Percentiles rank a stretch among this genome's conserved stretches.
Conservation (phyloP, 2,888 invertebrate genomes). For the Cheilosia variabilis region DNA sequence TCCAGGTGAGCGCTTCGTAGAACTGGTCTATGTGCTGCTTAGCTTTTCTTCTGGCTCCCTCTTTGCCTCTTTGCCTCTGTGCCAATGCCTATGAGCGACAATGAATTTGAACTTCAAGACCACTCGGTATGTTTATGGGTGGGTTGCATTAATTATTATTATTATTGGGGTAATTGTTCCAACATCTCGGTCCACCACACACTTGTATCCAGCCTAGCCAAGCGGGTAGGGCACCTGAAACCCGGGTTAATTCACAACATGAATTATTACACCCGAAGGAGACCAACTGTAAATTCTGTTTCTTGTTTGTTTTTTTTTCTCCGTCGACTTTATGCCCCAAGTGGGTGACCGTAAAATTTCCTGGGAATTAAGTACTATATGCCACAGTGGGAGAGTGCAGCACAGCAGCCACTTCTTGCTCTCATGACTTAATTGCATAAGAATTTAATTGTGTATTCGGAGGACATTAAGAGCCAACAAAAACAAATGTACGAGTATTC, state of each 20-base stretch:
- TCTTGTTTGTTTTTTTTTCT: neutral
- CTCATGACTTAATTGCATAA: conserved; percentile 38
- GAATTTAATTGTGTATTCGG: conserved; percentile 14
- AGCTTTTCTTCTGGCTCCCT: neutral
- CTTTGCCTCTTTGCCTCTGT: neutral
- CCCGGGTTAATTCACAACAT: conserved; percentile 24
- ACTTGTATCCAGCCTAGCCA: neutral
- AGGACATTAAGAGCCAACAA: neutral
- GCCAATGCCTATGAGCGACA: conserved; percentile 19
- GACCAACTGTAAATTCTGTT: conserved; percentile 8
- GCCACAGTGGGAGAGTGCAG: neutral
- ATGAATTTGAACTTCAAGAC: conserved; percentile 55
- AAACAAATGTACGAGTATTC: neutral
- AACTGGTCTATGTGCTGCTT: conserved; percentile 17
- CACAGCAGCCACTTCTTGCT: conserved; percentile 1
- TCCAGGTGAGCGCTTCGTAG: conserved; percentile 21
- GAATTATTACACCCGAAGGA: conserved; percentile 39
- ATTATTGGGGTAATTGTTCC: conserved; percentile 59
- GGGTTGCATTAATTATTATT: conserved; percentile 48
- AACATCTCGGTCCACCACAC: neutral
- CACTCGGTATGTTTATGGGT: conserved; percentile 30
- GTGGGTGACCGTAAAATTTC: conserved; percentile 41
- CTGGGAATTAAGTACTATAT: conserved; percentile 23
- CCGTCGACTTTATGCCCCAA: neutral
- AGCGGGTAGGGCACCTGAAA: neutral